Percentiles rank a stretch among this genome's conserved stretches.
phyloP scores from a whole-genome alignment of 2,113 vertebrate genomes.

The Dasyprocta punctata region DNA sequence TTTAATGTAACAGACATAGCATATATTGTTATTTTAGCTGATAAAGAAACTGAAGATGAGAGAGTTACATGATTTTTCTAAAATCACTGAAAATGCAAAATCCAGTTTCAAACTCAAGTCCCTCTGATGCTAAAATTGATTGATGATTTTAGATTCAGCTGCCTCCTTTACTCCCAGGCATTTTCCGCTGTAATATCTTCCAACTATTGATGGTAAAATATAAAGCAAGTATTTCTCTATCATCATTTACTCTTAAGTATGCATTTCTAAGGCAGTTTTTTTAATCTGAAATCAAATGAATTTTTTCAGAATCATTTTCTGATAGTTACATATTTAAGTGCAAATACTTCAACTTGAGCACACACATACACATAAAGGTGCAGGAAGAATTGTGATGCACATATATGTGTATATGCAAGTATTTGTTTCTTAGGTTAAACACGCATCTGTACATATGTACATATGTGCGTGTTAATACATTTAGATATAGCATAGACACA shows the following conservation, averaged over 20 bases:
- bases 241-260: not conserved
- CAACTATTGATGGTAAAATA: not conserved
- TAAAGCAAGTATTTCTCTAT: not conserved
- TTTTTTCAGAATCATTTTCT: not conserved
- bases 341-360: not conserved
- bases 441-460: not conserved
- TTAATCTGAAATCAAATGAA: not conserved
- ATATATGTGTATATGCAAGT: not conserved
- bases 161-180: not conserved
- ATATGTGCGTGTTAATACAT: no score
- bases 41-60: not conserved
- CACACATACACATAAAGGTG: not conserved
- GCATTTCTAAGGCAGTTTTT: not conserved
- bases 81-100: not conserved
- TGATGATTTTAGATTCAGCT: not conserved
- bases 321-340: not conserved
- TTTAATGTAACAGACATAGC: not conserved
- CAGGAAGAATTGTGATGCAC: not conserved
- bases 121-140: not conserved
- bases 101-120: not conserved
- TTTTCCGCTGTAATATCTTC: not conserved
- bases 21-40: not conserved
- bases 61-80: not conserved
- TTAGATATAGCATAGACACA: not conserved
- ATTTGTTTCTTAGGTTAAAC: not conserved